Percentiles rank a stretch among this genome's conserved stretches.
phyloP scores from a whole-genome alignment of 2,888 invertebrate genomes.

The Leptarthrus brevirostris region DNA sequence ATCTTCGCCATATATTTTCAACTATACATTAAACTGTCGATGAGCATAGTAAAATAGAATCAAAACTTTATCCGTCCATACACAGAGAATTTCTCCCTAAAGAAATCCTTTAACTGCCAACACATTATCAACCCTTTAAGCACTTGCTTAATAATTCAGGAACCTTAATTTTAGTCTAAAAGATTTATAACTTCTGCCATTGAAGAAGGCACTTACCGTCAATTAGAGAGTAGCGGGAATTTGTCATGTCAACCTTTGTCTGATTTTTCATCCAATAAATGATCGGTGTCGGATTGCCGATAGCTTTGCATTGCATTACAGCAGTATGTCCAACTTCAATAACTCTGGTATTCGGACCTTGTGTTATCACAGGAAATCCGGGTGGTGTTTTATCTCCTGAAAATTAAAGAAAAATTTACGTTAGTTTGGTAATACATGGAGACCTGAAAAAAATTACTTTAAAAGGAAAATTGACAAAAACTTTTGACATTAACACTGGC shows the following conservation, averaged over 20 bases:
- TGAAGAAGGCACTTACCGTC: conserved; percentile 72
- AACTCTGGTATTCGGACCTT: conserved; percentile 90
- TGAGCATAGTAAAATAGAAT: too few species aligned
- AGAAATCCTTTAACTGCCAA: conserved; percentile 20
- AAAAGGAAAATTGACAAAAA: too few species aligned
- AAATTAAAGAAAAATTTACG: conserved; percentile 53
- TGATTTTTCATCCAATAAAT: conserved; percentile 96
- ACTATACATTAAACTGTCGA: too few species aligned
- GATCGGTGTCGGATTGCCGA: conserved; percentile 82
- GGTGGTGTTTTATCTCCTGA: conserved; percentile 85
- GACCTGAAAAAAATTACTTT: too few species aligned
- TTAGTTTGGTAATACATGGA: too few species aligned
- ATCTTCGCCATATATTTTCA: too few species aligned
- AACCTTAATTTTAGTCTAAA: not conserved
- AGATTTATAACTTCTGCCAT: not conserved
- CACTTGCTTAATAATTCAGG: conserved; percentile 7
- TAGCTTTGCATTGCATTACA: conserved; percentile 88
- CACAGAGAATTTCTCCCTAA: too few species aligned
- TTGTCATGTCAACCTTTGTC: conserved; percentile 86
- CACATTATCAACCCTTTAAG: conserved; percentile 12
- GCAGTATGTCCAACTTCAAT: conserved; percentile 96
- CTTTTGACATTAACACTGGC: too few species aligned
- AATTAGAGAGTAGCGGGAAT: conserved; percentile 86
- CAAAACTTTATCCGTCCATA: too few species aligned
- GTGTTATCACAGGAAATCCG: conserved; percentile 91